Conservation (phyloP, 1,140 invertebrate genomes). For the Holcopasites calliopsidis region DNA sequence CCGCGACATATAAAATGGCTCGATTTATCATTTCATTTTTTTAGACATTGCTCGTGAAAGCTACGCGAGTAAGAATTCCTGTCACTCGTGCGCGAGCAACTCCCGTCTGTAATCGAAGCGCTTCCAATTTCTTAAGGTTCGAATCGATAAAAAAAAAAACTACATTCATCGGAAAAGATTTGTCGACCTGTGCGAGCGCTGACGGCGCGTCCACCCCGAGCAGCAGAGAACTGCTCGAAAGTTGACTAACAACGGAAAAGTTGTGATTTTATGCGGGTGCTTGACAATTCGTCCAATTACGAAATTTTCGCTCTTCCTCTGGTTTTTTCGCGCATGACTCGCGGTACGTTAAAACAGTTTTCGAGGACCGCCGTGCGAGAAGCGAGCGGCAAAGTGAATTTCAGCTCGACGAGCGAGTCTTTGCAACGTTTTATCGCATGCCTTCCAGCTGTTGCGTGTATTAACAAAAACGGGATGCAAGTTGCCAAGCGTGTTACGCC, state of each 20-base stretch:
- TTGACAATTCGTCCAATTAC: conserved; percentile 60
- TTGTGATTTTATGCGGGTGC: conserved; percentile 42
- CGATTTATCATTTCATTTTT: conserved; percentile 8
- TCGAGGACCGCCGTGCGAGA: background rate
- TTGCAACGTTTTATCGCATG: conserved; percentile 12
- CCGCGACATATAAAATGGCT: conserved; percentile 8
- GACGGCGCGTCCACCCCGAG: too few relatives aligned
- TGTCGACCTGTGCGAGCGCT: too few relatives aligned
- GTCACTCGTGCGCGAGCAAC: background rate
- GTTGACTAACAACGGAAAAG: conserved; percentile 52
- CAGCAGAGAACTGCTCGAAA: conserved; percentile 1
- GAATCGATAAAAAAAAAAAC: background rate
- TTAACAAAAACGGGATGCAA: background rate
- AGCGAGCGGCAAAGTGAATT: conserved; percentile 14
- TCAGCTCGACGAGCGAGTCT: background rate
- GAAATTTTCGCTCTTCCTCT: conserved; percentile 33
- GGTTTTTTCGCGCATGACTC: background rate
- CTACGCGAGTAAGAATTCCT: conserved; percentile 17
- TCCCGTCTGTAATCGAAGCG: conserved; percentile 17
- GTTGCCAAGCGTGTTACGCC: background rate
- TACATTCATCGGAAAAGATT: background rate
- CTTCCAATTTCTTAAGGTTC: too few relatives aligned
- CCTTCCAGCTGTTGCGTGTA: conserved; percentile 14
- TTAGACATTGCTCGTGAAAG: background rate
- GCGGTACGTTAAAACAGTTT: conserved; percentile 34